These are phyloP conservation scores for Tachystola acroxantha DNA, from an alignment of 2,888 invertebrate species.

Conservation along the genomic window DNA sequence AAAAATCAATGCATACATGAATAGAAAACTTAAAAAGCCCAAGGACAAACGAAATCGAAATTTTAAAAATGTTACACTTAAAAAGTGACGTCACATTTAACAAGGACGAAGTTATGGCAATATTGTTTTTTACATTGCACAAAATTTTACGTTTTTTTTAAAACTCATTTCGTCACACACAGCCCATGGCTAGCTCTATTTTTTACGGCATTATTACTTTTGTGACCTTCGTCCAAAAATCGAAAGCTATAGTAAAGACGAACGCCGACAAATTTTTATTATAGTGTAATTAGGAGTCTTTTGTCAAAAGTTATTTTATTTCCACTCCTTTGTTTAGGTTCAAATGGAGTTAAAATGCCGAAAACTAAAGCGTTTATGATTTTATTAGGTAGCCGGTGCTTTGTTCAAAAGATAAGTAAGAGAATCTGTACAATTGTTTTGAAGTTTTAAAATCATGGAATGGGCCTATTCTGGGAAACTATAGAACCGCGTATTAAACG, in stretches of 20 bases:
- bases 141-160: no score
- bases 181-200: conserved; percentile 9
- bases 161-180: conserved; percentile 1
- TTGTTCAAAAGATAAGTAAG: background rate
- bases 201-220: conserved; percentile 14
- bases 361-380: conserved; percentile 8
- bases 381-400: conserved; percentile 7
- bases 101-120: background rate
- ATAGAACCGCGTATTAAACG: no score
- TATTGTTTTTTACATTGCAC: no score
- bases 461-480: background rate
- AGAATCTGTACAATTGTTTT: no score
- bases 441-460: background rate
- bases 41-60: conserved; percentile 46
- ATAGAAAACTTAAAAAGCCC: conserved; percentile 15
- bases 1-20: conserved; percentile 31
- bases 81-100: background rate
- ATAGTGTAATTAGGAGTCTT: conserved; percentile 15
- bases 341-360: conserved; percentile 15
- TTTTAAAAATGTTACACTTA: conserved; percentile 19
- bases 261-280: conserved; percentile 21
- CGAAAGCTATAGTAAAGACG: conserved; percentile 28
- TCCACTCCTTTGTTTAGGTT: background rate
- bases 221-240: conserved; percentile 22
- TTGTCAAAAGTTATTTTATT: conserved; percentile 13